phyloP scores from a whole-genome alignment of 2,113 vertebrate genomes.

The Catharus minimus region DNA sequence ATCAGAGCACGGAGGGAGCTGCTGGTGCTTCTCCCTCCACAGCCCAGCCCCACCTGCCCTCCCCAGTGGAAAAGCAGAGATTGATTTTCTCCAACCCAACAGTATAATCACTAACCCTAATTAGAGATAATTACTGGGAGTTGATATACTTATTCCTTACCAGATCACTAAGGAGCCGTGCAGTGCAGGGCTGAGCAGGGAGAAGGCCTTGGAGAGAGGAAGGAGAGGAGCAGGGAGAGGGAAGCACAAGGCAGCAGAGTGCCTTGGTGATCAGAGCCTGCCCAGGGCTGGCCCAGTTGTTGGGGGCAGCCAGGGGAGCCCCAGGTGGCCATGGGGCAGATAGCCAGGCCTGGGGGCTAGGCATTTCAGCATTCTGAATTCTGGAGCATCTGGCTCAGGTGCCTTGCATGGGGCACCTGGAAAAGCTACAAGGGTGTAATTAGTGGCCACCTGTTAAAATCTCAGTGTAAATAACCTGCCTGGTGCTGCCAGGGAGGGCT shows the following conservation, averaged over 20 bases:
- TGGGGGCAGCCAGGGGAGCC: neutral
- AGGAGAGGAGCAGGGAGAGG: neutral
- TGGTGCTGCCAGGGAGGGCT: neutral
- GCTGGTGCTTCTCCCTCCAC: constrained; percentile 55
- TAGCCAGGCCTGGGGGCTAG: neutral
- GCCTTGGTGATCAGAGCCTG: neutral
- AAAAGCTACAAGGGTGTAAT: neutral
- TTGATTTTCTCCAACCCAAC: constrained; percentile 94
- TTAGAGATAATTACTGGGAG: constrained; percentile 98
- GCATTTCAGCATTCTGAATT: neutral
- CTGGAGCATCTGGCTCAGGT: neutral
- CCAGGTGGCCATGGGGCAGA: neutral
- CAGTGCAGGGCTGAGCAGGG: neutral
- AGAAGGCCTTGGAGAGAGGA: neutral
- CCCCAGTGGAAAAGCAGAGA: constrained; percentile 87
- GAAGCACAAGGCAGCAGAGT: neutral
- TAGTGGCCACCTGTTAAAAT: neutral
- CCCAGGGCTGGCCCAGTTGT: neutral
- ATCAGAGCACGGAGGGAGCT: neutral
- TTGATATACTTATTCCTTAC: constrained; percentile 92
- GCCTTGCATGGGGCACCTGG: constrained; percentile 1
- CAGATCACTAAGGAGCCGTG: constrained; percentile 83
- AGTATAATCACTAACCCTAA: constrained; percentile 99
- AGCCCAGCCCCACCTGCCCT: constrained; percentile 75
- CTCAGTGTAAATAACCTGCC: neutral